Evolutionary conservation across 2,888 invertebrate genomes (phyloP), one percentile per base, ranked within the genome.

Genomic region (Subacronicta megacephala): DNA sequence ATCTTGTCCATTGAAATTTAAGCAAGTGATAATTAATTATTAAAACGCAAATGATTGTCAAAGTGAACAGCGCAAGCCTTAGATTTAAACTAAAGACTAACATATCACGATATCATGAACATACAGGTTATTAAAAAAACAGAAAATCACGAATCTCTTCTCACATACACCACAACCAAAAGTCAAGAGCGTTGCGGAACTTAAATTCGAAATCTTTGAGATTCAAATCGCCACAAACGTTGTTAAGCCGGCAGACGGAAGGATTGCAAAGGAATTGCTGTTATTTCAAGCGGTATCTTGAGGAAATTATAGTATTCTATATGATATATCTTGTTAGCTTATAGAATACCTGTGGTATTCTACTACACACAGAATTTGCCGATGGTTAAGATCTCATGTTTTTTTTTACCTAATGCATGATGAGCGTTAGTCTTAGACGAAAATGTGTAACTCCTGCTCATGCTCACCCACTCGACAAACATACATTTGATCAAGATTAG

Each of bases 161-260:
- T 20, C 18, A 51, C 42, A 82, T 77, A 50, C 2, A 59, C 72
- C 83, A 76, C 42, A 64, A 6, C 17, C 44, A 56, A 47, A 65
- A 50, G 76, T 78, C 76, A 46, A 75, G 72, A 84, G 88, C 87
- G 77, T 65, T 81, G 74, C 78, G 80, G 80, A 89, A 90, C 86
- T 90, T 89, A 88, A 91, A 91, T 90, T 88, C 77, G 84, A 90
- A 92, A 93, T 93, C 91, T 93, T 92, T 93, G 93, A 92, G 90
- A 93, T 93, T 93, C 92, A 93, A 93, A 93, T 92, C 88, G 90
- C 83, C 90, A 87, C 85, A 87, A 90, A 91, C 72, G 81, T 79
- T 80, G 85, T 92, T 90, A 90, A 60, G 65, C 68, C 70, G 68
- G 71, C 80, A 83, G 84, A 80, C 81, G 78, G 82, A 80, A 75